phyloP scores from a whole-genome alignment of 2,888 invertebrate species.

The Napeogenes inachia region DNA sequence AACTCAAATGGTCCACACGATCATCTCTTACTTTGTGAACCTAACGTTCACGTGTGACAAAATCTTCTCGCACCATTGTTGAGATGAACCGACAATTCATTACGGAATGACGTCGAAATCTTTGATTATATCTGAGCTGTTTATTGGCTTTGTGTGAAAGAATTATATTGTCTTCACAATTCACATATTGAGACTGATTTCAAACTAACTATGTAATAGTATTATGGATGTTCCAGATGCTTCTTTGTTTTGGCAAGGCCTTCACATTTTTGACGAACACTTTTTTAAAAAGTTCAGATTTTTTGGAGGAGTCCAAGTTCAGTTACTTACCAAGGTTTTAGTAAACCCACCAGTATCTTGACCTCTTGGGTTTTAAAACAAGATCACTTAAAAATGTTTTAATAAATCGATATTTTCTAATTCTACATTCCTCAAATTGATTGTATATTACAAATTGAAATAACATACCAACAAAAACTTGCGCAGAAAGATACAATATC shows the following conservation, averaged over 20 bases:
- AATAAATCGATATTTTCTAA: neutral
- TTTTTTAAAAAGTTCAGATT: too few species aligned
- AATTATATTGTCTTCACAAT: too few species aligned
- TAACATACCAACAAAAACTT: constrained; percentile 10
- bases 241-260: too few species aligned
- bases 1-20: constrained; percentile 27
- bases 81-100: constrained; percentile 46
- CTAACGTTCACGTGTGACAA: constrained; percentile 52
- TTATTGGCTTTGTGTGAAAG: neutral
- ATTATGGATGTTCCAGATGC: too few species aligned
- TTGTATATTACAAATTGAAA: neutral
- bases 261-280: too few species aligned
- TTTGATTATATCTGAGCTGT: constrained; percentile 1
- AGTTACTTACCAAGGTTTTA: too few species aligned
- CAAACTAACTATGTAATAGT: too few species aligned
- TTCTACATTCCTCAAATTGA: neutral
- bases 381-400: too few species aligned
- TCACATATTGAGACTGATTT: too few species aligned
- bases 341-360: too few species aligned
- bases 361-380: too few species aligned
- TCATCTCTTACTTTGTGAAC: constrained; percentile 40
- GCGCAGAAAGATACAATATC: constrained; percentile 26
- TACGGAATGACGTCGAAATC: constrained; percentile 44
- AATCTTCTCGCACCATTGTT: constrained; percentile 43
- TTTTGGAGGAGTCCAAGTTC: too few species aligned